phyloP scores from a whole-genome alignment of 2,113 vertebrate species.

The Mugil cephalus region DNA sequence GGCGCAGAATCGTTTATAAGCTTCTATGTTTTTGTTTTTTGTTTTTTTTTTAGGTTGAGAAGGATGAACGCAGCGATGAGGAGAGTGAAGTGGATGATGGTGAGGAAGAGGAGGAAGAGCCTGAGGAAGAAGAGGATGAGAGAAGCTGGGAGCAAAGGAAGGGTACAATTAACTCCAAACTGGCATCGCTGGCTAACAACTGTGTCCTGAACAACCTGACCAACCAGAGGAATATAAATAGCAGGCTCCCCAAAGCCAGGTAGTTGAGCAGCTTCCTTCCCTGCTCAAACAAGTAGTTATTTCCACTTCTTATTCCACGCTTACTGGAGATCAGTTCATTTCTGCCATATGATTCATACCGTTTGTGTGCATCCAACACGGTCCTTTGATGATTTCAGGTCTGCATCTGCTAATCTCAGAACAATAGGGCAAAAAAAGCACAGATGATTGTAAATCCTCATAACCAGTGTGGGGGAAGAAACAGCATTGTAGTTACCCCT shows the following conservation, averaged over 20 bases:
- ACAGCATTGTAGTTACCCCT: not conserved
- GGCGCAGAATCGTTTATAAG: not conserved
- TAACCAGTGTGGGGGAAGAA: constrained; percentile 12
- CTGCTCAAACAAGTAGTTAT: not conserved
- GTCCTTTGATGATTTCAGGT: constrained; percentile 64
- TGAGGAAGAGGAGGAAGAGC: constrained; percentile 84
- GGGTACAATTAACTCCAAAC: constrained; percentile 70
- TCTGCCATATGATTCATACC: constrained; percentile 8
- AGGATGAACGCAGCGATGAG: constrained; percentile 92
- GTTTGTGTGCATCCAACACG: constrained; percentile 13
- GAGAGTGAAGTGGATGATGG: constrained; percentile 89
- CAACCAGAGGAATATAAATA: constrained; percentile 78
- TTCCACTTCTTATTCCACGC: not conserved
- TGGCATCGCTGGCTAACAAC: constrained; percentile 76
- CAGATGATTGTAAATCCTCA: constrained; percentile 39
- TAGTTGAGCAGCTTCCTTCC: constrained; percentile 54
- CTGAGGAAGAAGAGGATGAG: constrained; percentile 58
- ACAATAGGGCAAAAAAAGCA: constrained; percentile 10
- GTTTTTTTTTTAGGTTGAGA: constrained; percentile 84
- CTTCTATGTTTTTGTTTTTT: too few species aligned
- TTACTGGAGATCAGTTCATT: not conserved
- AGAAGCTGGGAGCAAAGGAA: constrained; percentile 74
- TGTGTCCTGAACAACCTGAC: constrained; percentile 83
- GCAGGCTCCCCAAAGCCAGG: constrained; percentile 82
- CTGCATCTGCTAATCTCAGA: constrained; percentile 30